Conservation (phyloP, 1,140 invertebrate species). For the Rhynchophorus ferrugineus region DNA sequence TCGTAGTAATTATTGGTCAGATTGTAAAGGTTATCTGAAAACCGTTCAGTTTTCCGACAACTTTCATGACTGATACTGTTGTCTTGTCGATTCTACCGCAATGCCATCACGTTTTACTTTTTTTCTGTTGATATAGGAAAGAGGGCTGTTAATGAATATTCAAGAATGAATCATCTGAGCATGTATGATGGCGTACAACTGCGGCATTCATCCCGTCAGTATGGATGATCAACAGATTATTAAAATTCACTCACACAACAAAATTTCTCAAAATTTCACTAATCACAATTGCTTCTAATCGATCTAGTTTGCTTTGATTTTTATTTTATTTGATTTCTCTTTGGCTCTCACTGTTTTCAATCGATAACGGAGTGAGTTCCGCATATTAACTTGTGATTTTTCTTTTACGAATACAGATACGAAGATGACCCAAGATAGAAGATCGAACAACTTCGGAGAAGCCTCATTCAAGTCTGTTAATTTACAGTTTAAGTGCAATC, state of each 20-base stretch:
- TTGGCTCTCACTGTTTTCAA: conserved; percentile 12
- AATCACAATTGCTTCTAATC: conserved; percentile 6
- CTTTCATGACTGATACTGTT: no score
- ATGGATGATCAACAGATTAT: conserved; percentile 54
- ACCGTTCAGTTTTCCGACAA: no score
- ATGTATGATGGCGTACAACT: conserved; percentile 61
- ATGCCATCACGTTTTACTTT: no score
- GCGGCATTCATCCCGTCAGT: conserved; percentile 60
- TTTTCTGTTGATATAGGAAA: conserved; percentile 38
- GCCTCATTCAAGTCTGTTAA: conserved; percentile 37
- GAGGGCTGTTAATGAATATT: conserved; percentile 56
- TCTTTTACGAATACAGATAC: conserved; percentile 34
- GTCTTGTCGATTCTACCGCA: no score
- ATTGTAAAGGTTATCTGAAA: no score
- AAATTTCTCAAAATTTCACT: conserved; percentile 22
- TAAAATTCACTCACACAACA: no score
- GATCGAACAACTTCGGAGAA: conserved; percentile 26
- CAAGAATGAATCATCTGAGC: conserved; percentile 58
- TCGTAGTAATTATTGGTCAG: no score
- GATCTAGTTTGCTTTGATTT: conserved; percentile 1
- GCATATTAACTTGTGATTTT: no score
- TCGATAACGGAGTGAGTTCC: conserved; percentile 27
- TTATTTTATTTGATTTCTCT: conserved; percentile 14
- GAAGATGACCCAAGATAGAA: conserved; percentile 38
- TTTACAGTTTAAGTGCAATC: conserved; percentile 37